Percentiles rank a stretch among this genome's conserved stretches.
Evolutionary conservation across 2,888 invertebrate species (phyloP).

Genomic region (Drosophila mimetica): DNA sequence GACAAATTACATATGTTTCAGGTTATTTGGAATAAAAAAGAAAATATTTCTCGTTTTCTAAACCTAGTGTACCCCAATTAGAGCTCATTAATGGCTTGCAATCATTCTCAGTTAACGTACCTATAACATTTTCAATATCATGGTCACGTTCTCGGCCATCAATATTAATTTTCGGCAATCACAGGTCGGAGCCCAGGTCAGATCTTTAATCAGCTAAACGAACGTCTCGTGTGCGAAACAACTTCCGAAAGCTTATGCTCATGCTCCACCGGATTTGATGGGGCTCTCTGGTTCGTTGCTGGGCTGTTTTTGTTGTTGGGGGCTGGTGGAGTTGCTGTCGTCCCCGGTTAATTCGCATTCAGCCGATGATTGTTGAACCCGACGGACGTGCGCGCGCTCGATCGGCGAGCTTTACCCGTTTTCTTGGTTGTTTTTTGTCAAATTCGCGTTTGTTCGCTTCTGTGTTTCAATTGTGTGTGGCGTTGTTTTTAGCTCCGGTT

Average conservation of each 20-base stretch:
- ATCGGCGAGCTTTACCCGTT: conserved; percentile 21
- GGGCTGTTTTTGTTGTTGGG: conserved; percentile 24
- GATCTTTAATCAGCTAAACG: conserved; percentile 14
- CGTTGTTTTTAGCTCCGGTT: conserved; percentile 21
- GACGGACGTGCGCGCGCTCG: conserved; percentile 65
- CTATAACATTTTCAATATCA: conserved; percentile 14
- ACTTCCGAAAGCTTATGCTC: conserved; percentile 39
- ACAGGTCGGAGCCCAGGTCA: conserved; percentile 25
- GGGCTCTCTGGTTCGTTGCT: conserved; percentile 10
- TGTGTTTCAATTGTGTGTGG: conserved; percentile 7
- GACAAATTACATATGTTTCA: too few species aligned
- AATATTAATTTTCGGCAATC: conserved; percentile 14
- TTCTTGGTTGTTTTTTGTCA: conserved; percentile 13
- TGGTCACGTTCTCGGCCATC: conserved; percentile 11
- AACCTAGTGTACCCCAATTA: too few species aligned
- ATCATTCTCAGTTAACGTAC: background rate
- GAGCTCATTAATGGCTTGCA: too few species aligned
- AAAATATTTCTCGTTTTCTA: too few species aligned
- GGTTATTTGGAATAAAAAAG: too few species aligned
- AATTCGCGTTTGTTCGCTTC: conserved; percentile 17
- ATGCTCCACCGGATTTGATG: conserved; percentile 39
- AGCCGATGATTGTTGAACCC: conserved; percentile 79
- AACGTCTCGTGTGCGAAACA: conserved; percentile 11
- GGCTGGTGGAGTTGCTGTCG: conserved; percentile 34
- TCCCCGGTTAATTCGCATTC: conserved; percentile 54